Evolutionary conservation across 2,888 invertebrate genomes (phyloP), one percentile per base, ranked within the genome.

Genomic region (Ectobius pallidus): DNA sequence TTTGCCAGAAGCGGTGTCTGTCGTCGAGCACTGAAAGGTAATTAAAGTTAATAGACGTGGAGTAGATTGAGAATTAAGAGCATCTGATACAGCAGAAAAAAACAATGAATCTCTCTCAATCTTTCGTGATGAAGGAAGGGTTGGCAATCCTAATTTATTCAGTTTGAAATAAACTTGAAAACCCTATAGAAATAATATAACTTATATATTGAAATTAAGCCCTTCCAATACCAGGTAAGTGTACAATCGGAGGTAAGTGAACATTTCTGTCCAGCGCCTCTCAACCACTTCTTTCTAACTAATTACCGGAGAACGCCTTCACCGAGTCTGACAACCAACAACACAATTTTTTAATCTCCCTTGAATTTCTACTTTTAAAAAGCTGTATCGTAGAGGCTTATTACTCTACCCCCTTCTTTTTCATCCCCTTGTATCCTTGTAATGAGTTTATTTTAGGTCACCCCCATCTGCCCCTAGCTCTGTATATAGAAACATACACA

Each of bases 381-480:
- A 46, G 65, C 65, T 46, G 65, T 65, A 65, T 44, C 65, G 46
- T 46, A n/a, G 16, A 46, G 46, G 65, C 65, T 65, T 65, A 65
- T 65, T 65, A 46, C 46, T 25, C 46, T 65, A 34, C 39, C 65
- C 65, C 65, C 34, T 34, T 65, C 18, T 34, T 65, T 65, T 39
- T 65, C 65, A 25, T 44, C 65, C 65, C 65, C 44, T 65, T 55
- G 55, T 55, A 55, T 30, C 58, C 65, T 30, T 65, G 65, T 65
- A 65, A 65, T 65, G 65, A 65, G 65, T 65, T 65, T 65, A 65
- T 65, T 65, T 65, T 65, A 65, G 65, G 65, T 65, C 65, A 65
- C 44, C 65, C 65, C 44, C 42, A 25, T 25, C 27, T 25, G 44
- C 44, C 65, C 46, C 30, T 65, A 27, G 27, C 65, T 65, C 46